Evolutionary conservation across 2,888 invertebrate species (phyloP).

Genomic region (Apodemia zela): DNA sequence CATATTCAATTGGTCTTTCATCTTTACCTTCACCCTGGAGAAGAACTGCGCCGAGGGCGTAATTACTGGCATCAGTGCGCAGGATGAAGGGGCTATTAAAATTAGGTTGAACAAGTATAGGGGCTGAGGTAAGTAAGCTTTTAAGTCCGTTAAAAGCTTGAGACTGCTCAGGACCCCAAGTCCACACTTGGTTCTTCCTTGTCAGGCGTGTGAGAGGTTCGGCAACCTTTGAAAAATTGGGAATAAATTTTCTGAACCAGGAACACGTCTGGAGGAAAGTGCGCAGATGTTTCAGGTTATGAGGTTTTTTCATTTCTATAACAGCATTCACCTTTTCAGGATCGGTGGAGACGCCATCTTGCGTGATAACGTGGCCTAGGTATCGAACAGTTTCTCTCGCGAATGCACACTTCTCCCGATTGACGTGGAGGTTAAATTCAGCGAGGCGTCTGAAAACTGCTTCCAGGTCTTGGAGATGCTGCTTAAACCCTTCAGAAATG

Average conservation of each 20-base stretch:
- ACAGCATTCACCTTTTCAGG: too few species aligned
- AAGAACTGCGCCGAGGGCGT: slow-evolving; percentile 37
- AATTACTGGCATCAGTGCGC: slow-evolving; percentile 39
- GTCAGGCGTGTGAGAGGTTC: slow-evolving; percentile 39
- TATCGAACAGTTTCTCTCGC: too few species aligned
- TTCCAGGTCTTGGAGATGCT: too few species aligned
- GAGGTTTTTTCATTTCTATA: neutral
- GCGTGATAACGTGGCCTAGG: too few species aligned
- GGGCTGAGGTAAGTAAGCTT: slow-evolving; percentile 18
- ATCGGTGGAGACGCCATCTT: too few species aligned
- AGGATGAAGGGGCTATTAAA: slow-evolving; percentile 25
- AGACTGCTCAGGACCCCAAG: slow-evolving; percentile 33
- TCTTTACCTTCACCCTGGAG: slow-evolving; percentile 36
- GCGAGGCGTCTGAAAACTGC: too few species aligned
- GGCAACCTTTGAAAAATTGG: slow-evolving; percentile 34
- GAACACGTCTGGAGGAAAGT: slow-evolving; percentile 39
- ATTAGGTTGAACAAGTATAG: slow-evolving; percentile 32
- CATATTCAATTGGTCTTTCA: slow-evolving; percentile 37
- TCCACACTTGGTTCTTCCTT: slow-evolving; percentile 38
- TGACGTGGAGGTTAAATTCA: too few species aligned
- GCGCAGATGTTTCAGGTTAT: slow-evolving; percentile 25
- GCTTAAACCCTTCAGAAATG: too few species aligned
- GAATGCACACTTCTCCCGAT: too few species aligned
- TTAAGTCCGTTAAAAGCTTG: too few species aligned
- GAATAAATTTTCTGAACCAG: slow-evolving; percentile 42